Base-by-base conservation (phyloP, 2,113 vertebrate species). In the Dasyornis broadbenti region DNA sequence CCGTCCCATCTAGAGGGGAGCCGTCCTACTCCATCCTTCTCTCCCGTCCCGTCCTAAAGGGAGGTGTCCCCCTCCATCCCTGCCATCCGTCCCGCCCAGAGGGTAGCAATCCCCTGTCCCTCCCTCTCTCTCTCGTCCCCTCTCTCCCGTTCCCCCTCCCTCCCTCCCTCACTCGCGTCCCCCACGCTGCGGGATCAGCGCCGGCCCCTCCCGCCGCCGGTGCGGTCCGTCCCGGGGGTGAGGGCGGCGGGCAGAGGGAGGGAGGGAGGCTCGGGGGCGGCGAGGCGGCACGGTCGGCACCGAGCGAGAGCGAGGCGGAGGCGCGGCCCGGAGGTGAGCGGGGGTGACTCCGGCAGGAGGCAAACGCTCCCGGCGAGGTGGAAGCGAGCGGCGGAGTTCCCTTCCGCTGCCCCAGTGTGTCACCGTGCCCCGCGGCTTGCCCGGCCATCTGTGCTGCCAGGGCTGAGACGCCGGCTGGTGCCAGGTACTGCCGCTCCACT, bases 351-450 rank as follows among this genome's bases (percentile, higher is more conserved):
- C 6, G 27, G 27, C 65, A 6, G 37, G 75, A 44, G 42, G 20
- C 18, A 0, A 3, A 8, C 3, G 60, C 49, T 14, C 6, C 15
- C 28, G 18, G 24, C 15, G 0, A 7, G 44, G 3, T 1, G 71
- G 17, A 47, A 76, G 40, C 30, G 57, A 42, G 71, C 14, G 52
- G 68, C 15, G 54, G 59, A 11, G 54, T 4, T 35, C 18, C 39
- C 31, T 30, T 21, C 35, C 49, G 7, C 33, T 3, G 49, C 40
- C 63, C 50, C 45, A 2, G n/a, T 3, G 79, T 61, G 87, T 76
- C 79, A 42, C 63, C 35, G 63, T 16, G 63, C 71, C 85, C 87
- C 13, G 35, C 6, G 10, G 27, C 78, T 47, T 2, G 26, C 56
- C 76, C 4, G 45, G 28, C 5, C 27, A 7, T 22, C 64, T 4